A percentile compares a stretch with the other conserved stretches of the same genome.
These are phyloP conservation scores for Colletes collaris DNA, from an alignment of 2,888 invertebrate genomes.

Conservation along the genomic window DNA sequence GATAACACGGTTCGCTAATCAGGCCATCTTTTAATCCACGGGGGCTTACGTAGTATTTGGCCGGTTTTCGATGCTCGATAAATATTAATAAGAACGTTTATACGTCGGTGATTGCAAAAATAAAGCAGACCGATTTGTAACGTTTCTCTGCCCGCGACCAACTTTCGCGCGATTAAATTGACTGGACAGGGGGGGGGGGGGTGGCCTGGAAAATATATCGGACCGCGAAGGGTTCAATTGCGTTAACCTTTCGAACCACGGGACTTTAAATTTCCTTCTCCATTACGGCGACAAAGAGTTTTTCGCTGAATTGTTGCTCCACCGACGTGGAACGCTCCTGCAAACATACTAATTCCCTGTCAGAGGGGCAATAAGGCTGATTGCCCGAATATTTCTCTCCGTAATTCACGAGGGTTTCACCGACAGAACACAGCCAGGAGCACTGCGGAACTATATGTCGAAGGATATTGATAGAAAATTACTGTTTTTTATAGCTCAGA, in stretches of 20 bases:
- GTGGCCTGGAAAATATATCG: constrained; percentile 28
- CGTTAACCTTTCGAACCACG: constrained; percentile 21
- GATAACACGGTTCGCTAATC: constrained; percentile 41
- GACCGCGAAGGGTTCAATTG: constrained; percentile 23
- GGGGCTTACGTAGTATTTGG: constrained; percentile 11
- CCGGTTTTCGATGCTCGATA: constrained; percentile 11
- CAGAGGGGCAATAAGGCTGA: not conserved
- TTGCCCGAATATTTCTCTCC: constrained; percentile 4
- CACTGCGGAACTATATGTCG: no score
- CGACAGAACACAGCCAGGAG: no score
- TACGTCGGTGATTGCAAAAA: not conserved
- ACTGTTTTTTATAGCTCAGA: no score
- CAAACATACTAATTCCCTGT: constrained; percentile 18
- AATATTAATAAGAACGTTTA: constrained; percentile 36
- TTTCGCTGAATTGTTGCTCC: not conserved
- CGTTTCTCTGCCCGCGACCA: not conserved
- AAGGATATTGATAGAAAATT: no score
- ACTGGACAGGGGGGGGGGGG: not conserved
- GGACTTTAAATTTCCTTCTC: constrained; percentile 36
- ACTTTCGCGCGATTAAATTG: constrained; percentile 25
- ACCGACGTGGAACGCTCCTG: not conserved
- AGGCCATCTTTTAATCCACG: constrained; percentile 41
- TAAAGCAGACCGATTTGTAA: not conserved
- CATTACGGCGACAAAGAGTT: not conserved
- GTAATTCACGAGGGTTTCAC: no score